A percentile compares a stretch with the other conserved stretches of the same genome.
These are phyloP conservation scores for Ennomos erosarius DNA, from an alignment of 2,888 invertebrate genomes.

Conservation along the genomic window DNA sequence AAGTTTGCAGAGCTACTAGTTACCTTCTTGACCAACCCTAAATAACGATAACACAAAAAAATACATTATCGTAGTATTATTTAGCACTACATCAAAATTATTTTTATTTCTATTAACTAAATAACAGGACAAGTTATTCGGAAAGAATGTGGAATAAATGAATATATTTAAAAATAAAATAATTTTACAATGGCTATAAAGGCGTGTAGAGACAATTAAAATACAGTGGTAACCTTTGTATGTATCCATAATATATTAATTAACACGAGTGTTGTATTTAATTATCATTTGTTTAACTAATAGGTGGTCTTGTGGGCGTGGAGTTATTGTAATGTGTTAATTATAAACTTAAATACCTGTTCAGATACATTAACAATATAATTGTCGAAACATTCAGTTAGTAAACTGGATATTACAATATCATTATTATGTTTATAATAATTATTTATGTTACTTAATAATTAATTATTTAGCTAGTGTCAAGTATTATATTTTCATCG, in stretches of 20 bases:
- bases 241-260: conserved; percentile 59
- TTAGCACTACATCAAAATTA: conserved; percentile 5
- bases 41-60: too few species aligned
- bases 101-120: conserved; percentile 11
- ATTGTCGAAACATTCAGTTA: conserved; percentile 23
- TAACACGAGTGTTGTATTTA: conserved; percentile 61
- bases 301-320: conserved; percentile 58
- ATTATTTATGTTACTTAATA: too few species aligned
- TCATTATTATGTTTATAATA: not conserved
- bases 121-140: conserved; percentile 22
- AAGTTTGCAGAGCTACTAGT: too few species aligned
- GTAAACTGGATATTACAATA: too few species aligned
- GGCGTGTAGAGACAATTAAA: conserved; percentile 45
- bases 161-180: conserved; percentile 27
- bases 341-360: conserved; percentile 34
- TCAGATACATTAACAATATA: conserved; percentile 24
- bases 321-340: conserved; percentile 50
- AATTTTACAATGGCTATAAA: conserved; percentile 29
- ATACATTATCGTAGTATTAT: not conserved
- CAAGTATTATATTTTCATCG: too few species aligned
- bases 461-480: too few species aligned
- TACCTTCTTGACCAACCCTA: too few species aligned
- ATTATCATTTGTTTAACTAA: conserved; percentile 64
- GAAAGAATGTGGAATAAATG: conserved; percentile 26
- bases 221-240: conserved; percentile 48